Conservation (phyloP, 1,140 invertebrate species). For the Amyelois transitella region DNA sequence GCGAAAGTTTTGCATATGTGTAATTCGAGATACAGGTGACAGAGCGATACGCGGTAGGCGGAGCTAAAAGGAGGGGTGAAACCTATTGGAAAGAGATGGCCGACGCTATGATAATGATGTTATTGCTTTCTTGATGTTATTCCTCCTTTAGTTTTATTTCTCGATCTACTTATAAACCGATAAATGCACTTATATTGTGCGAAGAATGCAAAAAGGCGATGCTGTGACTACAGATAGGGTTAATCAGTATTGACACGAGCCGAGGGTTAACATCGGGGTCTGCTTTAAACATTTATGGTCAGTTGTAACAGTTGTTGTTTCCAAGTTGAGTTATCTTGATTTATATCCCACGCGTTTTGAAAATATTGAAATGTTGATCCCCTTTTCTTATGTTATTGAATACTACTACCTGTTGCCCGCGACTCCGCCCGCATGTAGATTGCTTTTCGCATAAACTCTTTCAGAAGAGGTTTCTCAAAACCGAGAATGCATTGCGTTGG, state of each 20-base stretch:
- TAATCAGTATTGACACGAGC: slow-evolving; percentile 37
- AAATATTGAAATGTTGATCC: too few species aligned
- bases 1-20: slow-evolving; percentile 73
- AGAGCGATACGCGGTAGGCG: slow-evolving; percentile 68
- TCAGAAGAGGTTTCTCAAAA: too few species aligned
- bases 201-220: slow-evolving; percentile 59
- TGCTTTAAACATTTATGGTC: neutral
- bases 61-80: slow-evolving; percentile 62
- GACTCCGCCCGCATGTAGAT: too few species aligned
- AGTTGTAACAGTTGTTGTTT: neutral
- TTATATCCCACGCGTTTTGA: neutral
- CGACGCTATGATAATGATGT: slow-evolving; percentile 73
- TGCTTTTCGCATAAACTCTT: too few species aligned
- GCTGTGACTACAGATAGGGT: slow-evolving; percentile 31
- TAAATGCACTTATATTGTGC: slow-evolving; percentile 66
- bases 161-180: slow-evolving; percentile 73
- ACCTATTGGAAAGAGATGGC: slow-evolving; percentile 72
- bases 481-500: too few species aligned
- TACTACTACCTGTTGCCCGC: too few species aligned
- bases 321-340: neutral
- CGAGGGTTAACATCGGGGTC: slow-evolving; percentile 18
- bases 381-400: too few species aligned
- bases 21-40: slow-evolving; percentile 73
- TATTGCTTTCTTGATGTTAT: slow-evolving; percentile 73
- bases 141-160: slow-evolving; percentile 71